phyloP scores from a whole-genome alignment of 2,113 vertebrate genomes.

The Gobius niger region DNA sequence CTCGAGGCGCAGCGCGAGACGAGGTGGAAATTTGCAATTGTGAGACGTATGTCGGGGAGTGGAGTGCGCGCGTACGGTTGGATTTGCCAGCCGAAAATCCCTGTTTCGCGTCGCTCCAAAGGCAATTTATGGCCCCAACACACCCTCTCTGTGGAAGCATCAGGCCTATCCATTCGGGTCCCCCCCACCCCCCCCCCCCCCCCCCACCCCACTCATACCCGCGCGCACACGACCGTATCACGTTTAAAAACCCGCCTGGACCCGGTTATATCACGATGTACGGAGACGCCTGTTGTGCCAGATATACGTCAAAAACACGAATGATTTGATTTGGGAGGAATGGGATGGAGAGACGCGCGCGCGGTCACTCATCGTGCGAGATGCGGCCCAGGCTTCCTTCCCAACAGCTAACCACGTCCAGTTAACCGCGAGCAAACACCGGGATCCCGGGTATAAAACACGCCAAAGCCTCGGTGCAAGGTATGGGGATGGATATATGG shows the following conservation, averaged over 20 bases:
- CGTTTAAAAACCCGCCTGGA: neutral
- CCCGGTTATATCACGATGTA: constrained; percentile 16
- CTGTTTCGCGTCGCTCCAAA: constrained; percentile 17
- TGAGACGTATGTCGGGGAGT: constrained; percentile 6
- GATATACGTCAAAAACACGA: constrained; percentile 30
- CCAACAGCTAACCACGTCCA: constrained; percentile 26
- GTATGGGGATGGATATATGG: constrained; percentile 15
- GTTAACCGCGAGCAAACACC: constrained; percentile 20
- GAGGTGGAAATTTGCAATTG: neutral
- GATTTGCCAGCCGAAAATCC: constrained; percentile 7
- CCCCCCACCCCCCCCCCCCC: constrained; percentile 14
- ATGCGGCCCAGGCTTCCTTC: constrained; percentile 54
- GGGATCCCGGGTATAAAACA: neutral
- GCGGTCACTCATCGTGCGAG: constrained; percentile 30
- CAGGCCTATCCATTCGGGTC: constrained; percentile 52
- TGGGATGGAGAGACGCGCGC: constrained; percentile 14
- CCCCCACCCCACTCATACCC: constrained; percentile 24
- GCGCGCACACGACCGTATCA: constrained; percentile 7
- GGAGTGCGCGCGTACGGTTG: neutral
- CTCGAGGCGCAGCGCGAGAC: neutral
- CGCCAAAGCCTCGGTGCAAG: neutral
- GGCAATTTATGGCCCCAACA: constrained; percentile 38
- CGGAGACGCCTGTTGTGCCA: constrained; percentile 39
- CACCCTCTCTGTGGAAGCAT: constrained; percentile 44
- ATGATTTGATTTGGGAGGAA: constrained; percentile 34